A percentile compares a stretch with the other conserved stretches of the same genome.
These are phyloP conservation scores for Popillia japonica DNA, from an alignment of 1,140 invertebrate genomes.

Conservation along the genomic window DNA sequence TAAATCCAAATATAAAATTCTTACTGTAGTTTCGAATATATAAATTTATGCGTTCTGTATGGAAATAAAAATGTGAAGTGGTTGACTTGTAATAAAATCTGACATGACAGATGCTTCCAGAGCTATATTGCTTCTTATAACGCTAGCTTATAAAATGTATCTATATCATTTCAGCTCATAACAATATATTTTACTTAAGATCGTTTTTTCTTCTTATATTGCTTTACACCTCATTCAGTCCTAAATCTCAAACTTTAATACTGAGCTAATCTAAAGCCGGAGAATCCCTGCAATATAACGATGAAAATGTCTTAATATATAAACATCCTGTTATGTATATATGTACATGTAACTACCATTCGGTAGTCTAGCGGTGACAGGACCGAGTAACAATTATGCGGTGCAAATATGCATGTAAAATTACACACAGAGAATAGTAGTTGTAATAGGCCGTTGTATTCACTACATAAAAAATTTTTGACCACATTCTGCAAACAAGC, in stretches of 20 bases:
- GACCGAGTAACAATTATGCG: no score
- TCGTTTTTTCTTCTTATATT: not conserved
- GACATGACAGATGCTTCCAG: slow-evolving; percentile 39
- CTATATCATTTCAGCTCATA: slow-evolving; percentile 27
- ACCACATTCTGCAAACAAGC: no score
- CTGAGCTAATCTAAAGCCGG: not conserved
- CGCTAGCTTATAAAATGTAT: slow-evolving; percentile 36
- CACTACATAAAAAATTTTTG: no score
- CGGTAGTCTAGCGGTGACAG: no score
- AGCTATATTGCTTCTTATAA: slow-evolving; percentile 39
- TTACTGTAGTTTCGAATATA: slow-evolving; percentile 37
- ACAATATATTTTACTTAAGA: slow-evolving; percentile 39
- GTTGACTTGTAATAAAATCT: slow-evolving; percentile 44
- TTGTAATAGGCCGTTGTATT: no score
- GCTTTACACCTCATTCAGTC: slow-evolving; percentile 3
- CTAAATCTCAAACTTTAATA: not conserved
- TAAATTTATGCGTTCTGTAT: slow-evolving; percentile 38
- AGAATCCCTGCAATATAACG: not conserved
- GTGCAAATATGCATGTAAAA: no score
- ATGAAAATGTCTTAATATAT: no score
- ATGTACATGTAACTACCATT: no score
- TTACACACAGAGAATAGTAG: no score
- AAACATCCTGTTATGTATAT: no score
- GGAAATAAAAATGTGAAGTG: slow-evolving; percentile 41
- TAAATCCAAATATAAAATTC: slow-evolving; percentile 40